Evolutionary conservation across 2,888 invertebrate species (phyloP).

Genomic region (Steinernema carpocapsae): DNA sequence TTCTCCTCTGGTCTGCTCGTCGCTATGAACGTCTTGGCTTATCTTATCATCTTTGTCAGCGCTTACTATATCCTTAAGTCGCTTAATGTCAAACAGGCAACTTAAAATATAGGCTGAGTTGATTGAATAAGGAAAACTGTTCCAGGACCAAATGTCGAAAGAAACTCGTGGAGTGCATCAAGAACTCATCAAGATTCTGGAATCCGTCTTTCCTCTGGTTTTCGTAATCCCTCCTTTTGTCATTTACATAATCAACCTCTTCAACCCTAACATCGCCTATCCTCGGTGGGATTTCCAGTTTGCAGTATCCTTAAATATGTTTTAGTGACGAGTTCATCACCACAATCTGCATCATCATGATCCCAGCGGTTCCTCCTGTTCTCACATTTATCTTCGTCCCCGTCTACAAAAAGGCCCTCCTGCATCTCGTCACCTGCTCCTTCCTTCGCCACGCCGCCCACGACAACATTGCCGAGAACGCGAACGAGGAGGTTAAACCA

Average conservation of each 20-base stretch:
- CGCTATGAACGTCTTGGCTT: slow-evolving; percentile 39
- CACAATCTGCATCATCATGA: slow-evolving; percentile 27
- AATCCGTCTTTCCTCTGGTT: slow-evolving; percentile 16
- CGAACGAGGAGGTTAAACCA: slow-evolving; percentile 7
- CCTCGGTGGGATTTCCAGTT: not conserved
- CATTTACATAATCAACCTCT: not conserved
- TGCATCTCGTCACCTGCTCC: slow-evolving; percentile 15
- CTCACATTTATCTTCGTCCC: slow-evolving; percentile 1
- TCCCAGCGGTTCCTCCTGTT: slow-evolving; percentile 10
- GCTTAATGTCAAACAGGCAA: not conserved
- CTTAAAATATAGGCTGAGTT: not conserved
- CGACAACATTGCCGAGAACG: slow-evolving; percentile 21
- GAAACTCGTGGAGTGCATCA: not conserved
- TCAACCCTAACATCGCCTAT: not conserved
- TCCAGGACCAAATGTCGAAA: slow-evolving; percentile 19
- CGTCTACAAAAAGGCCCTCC: slow-evolving; percentile 12
- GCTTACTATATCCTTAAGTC: slow-evolving; percentile 17
- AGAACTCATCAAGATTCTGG: slow-evolving; percentile 18
- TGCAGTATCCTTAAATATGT: not conserved
- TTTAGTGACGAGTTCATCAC: slow-evolving; percentile 17
- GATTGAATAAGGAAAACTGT: not conserved
- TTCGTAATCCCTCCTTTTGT: slow-evolving; percentile 18
- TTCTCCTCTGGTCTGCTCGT: slow-evolving; percentile 46
- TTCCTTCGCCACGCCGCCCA: not conserved
- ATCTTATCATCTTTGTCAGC: slow-evolving; percentile 40